Evolutionary conservation across 2,797 vertebrate genomes (phyloP), one percentile per base, ranked within the genome.

Genomic region (Enteromius fasciolatus): DNA sequence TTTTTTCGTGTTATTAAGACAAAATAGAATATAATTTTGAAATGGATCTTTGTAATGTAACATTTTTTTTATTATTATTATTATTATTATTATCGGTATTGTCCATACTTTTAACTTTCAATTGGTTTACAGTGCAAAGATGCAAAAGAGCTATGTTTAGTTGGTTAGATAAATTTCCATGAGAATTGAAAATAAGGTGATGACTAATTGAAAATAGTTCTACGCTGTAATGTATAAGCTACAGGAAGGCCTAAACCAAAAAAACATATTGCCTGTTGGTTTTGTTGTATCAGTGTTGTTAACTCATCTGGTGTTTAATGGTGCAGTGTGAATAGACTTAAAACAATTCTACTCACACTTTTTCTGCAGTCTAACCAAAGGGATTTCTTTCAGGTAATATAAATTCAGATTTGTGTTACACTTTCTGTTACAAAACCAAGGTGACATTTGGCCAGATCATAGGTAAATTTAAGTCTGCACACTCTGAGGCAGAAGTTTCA

Each of bases 381-480:
- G 17, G 17, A 64, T 64, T 48, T 33, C 41, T 18, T n/a, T 63
- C 25, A 48, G 39, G 11, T 50, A 15, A 15, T 78, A 12, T 23
- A 23, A 17, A 33, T 50, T 44, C 44, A 66, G 61, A 50, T 66
- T 50, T 1, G 4, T n/a, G 25, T 64, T 50, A 33, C 1, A 18
- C 10, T 46, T 64, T 48, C 11, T 77, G 61, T 31, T 78, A 67
- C 31, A 39, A 75, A 33, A 54, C n/a, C 12, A 59, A 41, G 52
- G 4, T 75, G n/a, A 41, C 8, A 41, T 76, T 76, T 41, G n/a
- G n/a, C 25, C 4, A 1, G 50, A 75, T 17, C 7, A 4, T n/a
- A 25, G 50, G n/a, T 52, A 41, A 5, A n/a, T 57, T 50, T 36
- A 50, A 74, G 33, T 74, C 20, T 76, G 39, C 39, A 41, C 28